Evolutionary conservation across 2,888 invertebrate genomes (phyloP).

Genomic region (Stenolophus ochropezus): DNA sequence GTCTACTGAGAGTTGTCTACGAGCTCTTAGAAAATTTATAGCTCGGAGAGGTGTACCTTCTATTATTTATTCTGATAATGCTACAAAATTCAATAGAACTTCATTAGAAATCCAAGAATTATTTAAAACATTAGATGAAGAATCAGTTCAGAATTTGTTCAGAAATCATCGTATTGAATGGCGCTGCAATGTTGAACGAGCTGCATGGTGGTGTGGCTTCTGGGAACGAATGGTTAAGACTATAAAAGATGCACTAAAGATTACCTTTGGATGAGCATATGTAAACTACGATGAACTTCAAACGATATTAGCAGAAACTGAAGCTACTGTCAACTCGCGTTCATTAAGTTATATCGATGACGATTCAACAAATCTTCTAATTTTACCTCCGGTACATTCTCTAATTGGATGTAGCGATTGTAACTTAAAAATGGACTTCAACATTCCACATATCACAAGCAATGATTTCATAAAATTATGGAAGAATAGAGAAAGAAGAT

Average conservation of each 20-base stretch:
- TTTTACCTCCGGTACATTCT: not conserved
- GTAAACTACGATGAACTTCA: not conserved
- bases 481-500: not conserved
- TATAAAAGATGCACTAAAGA: not conserved
- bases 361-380: not conserved
- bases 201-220: conserved; percentile 12
- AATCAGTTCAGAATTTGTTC: not conserved
- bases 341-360: conserved; percentile 3
- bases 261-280: not conserved
- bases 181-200: not conserved
- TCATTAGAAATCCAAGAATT: not conserved
- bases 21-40: not conserved
- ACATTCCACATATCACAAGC: not conserved
- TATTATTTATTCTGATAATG: not conserved
- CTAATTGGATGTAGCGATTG: not conserved
- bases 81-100: not conserved
- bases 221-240: conserved; percentile 3
- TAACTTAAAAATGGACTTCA: not conserved
- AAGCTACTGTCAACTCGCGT: conserved; percentile 33
- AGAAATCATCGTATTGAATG: not conserved
- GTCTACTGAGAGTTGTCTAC: not conserved
- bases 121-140: not conserved
- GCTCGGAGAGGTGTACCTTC: not conserved
- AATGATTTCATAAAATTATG: conserved; percentile 6
- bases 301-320: conserved; percentile 46